Percentiles rank a stretch among this genome's conserved stretches.
Conservation (phyloP, 2,888 invertebrate genomes). For the Timema cristinae region DNA sequence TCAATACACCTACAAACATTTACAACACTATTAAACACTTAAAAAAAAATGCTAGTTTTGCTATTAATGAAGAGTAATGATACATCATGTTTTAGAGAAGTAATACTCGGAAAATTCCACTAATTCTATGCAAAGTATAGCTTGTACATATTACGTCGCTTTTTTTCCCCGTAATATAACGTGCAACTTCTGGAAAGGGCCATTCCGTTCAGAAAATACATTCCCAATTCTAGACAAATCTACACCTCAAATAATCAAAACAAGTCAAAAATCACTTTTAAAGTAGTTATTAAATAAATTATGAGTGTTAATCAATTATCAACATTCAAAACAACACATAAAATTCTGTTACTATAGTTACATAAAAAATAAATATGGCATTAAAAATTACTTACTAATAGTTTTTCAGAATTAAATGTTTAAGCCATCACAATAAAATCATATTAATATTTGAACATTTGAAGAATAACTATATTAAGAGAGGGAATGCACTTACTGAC, state of each 20-base stretch:
- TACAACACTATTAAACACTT: no score
- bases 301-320: no score
- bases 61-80: no score
- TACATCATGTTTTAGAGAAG: slow-evolving; percentile 7
- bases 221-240: slow-evolving; percentile 17
- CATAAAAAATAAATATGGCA: no score
- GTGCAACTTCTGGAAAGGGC: slow-evolving; percentile 28
- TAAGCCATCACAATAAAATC: background rate
- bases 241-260: background rate
- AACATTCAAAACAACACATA: no score
- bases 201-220: slow-evolving; percentile 33
- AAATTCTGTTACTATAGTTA: no score
- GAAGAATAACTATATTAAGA: slow-evolving; percentile 10
- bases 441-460: background rate
- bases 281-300: no score
- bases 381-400: no score
- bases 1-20: no score
- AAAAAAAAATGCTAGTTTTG: no score
- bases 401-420: no score
- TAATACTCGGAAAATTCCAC: slow-evolving; percentile 68
- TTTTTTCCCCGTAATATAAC: slow-evolving; percentile 11
- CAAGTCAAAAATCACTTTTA: no score
- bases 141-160: slow-evolving; percentile 55
- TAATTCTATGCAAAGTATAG: slow-evolving; percentile 92
- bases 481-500: slow-evolving; percentile 23